Base-by-base conservation (phyloP, 2,113 vertebrate species). In the Chrysochloris asiatica region DNA sequence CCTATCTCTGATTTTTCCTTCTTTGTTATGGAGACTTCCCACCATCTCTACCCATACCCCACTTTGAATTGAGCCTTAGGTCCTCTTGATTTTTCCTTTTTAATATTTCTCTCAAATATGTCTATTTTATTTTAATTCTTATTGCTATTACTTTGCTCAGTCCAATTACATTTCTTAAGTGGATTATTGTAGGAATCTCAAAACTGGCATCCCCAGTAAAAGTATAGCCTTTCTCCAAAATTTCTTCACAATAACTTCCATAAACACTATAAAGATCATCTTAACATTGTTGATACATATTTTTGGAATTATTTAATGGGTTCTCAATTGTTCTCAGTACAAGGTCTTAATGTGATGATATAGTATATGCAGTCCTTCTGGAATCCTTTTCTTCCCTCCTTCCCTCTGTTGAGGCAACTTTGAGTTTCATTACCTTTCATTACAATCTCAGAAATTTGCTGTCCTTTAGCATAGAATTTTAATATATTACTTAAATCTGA, bases 401-500 rank as follows among this genome's bases (percentile, higher is more conserved):
- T 69, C 47, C 61, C 43, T 92, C 84, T 48, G 33, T 41, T 17
- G 10, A 52, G 61, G 33, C 21, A 73, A n/a, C 38, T 79, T 93
- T 83, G 22, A 72, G 17, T 47, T 36, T 77, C 12, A 69, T 36
- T 69, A 8, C 6, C 1, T 67, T 2, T 50, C 50, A 85, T 69
- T 21, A 81, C 3, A 75, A 50, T 69, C 26, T 84, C 33, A 88
- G 36, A 69, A 81, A 71, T 8, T 54, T 17, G n/a, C 19, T 61
- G 43, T 59, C 13, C 3, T 41, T 2, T 19, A 45, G 36, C 9
- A 38, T 52, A 22, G 73, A 65, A 78, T 45, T 61, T 69, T 67
- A 59, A 86, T n/a, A n/a, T n/a, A n/a, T n/a, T n/a, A n/a, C n/a
- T n/a, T 61, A 76, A 84, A 47, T 50, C 22, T 82, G 9, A 54